Percentiles rank a stretch among this genome's conserved stretches.
These are phyloP conservation scores for Incurvaria masculella DNA, from an alignment of 2,888 invertebrate species.

Conservation along the genomic window DNA sequence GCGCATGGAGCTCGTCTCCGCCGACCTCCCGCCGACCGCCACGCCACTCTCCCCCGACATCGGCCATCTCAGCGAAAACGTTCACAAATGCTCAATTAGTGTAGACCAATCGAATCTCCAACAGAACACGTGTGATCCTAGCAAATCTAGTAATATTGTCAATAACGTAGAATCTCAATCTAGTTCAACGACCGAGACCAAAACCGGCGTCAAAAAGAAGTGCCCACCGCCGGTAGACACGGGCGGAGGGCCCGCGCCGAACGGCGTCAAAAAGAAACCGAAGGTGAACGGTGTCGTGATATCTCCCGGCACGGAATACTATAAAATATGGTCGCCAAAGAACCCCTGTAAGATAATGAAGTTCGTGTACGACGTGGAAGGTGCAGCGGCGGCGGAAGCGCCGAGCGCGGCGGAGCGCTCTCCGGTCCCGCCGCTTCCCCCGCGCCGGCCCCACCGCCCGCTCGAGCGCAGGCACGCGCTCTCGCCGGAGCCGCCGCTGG, in stretches of 20 bases:
- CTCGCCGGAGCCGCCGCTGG: constrained; percentile 65
- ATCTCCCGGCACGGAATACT: constrained; percentile 62
- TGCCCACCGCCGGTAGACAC: constrained; percentile 56
- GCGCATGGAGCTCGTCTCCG: constrained; percentile 35
- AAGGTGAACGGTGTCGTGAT: constrained; percentile 51
- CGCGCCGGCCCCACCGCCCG: constrained; percentile 69
- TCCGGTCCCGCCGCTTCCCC: constrained; percentile 68
- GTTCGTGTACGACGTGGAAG: constrained; percentile 51
- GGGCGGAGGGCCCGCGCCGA: constrained; percentile 38
- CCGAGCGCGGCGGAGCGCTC: constrained; percentile 59
- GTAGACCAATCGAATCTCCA: constrained; percentile 40
- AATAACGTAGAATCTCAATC: constrained; percentile 40
- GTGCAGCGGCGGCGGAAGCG: constrained; percentile 30
- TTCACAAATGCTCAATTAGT: constrained; percentile 57
- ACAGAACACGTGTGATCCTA: constrained; percentile 48
- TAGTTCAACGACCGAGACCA: constrained; percentile 44
- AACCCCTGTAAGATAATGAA: constrained; percentile 58
- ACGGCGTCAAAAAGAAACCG: constrained; percentile 65
- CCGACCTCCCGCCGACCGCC: constrained; percentile 19
- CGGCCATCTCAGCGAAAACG: constrained; percentile 48
- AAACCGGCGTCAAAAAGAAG: constrained; percentile 49
- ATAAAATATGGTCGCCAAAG: constrained; percentile 66
- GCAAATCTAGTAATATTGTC: constrained; percentile 44
- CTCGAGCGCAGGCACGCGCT: constrained; percentile 64
- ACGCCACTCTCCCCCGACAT: constrained; percentile 47